These are phyloP conservation scores for Ptychadena robeensis DNA, from an alignment of 2,797 vertebrate species.

Conservation along the genomic window DNA sequence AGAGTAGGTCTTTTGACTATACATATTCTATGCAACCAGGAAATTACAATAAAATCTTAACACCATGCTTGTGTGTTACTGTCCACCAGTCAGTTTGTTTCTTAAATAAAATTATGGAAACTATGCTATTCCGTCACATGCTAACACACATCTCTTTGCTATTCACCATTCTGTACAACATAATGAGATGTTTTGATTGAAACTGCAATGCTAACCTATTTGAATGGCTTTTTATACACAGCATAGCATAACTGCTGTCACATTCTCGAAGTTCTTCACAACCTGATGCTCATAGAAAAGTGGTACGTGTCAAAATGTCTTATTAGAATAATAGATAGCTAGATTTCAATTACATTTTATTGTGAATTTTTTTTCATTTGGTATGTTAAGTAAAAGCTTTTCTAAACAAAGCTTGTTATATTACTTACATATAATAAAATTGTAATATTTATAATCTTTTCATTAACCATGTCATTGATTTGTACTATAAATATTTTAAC, in stretches of 20 bases:
- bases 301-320: conserved; percentile 32
- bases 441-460: not conserved
- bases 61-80: not conserved
- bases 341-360: conserved; percentile 14
- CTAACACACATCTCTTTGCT: not conserved
- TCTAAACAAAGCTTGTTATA: not conserved
- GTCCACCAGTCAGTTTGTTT: not conserved
- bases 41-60: not conserved
- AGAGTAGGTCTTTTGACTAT: not conserved
- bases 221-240: conserved; percentile 10
- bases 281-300: conserved; percentile 11
- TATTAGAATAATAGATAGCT: conserved; percentile 35
- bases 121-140: conserved; percentile 1
- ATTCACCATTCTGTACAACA: conserved; percentile 23
- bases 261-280: conserved; percentile 16
- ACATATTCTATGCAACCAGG: not conserved
- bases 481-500: too few relatives aligned
- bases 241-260: conserved; percentile 29
- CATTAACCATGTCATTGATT: not conserved
- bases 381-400: not conserved
- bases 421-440: not conserved
- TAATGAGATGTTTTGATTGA: conserved; percentile 52
- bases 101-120: not conserved
- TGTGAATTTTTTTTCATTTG: conserved; percentile 1
- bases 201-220: conserved; percentile 14